Evolutionary conservation across 2,113 vertebrate genomes (phyloP).

Genomic region (Progne subis): DNA sequence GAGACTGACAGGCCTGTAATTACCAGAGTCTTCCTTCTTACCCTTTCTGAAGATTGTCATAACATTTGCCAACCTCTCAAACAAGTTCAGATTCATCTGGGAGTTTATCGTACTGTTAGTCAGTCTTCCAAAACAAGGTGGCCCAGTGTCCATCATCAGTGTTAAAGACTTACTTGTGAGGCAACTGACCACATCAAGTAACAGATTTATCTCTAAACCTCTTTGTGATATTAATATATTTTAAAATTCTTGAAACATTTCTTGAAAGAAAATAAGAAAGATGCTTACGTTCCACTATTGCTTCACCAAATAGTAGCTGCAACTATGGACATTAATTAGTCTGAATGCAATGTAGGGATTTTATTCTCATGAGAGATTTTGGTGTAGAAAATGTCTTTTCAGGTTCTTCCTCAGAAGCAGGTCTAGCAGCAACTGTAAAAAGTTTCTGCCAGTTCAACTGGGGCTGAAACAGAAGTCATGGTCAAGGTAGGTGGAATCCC

Average conservation of each 20-base stretch:
- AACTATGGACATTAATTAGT: neutral
- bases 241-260: neutral
- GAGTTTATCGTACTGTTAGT: neutral
- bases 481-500: fast-evolving
- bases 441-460: neutral
- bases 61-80: neutral
- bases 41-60: neutral
- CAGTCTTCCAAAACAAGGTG: neutral
- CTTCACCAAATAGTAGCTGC: neutral
- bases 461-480: neutral
- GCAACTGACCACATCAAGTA: neutral
- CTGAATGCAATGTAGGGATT: neutral
- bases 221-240: neutral
- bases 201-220: neutral
- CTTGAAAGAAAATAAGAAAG: neutral
- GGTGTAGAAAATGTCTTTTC: neutral
- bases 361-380: neutral
- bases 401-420: neutral
- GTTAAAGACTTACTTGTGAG: neutral
- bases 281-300: neutral
- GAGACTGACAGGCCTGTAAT: neutral
- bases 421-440: neutral
- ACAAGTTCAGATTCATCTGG: neutral
- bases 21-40: neutral
- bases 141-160: neutral